phyloP scores from a whole-genome alignment of 2,113 vertebrate genomes.

The Otus sunia region DNA sequence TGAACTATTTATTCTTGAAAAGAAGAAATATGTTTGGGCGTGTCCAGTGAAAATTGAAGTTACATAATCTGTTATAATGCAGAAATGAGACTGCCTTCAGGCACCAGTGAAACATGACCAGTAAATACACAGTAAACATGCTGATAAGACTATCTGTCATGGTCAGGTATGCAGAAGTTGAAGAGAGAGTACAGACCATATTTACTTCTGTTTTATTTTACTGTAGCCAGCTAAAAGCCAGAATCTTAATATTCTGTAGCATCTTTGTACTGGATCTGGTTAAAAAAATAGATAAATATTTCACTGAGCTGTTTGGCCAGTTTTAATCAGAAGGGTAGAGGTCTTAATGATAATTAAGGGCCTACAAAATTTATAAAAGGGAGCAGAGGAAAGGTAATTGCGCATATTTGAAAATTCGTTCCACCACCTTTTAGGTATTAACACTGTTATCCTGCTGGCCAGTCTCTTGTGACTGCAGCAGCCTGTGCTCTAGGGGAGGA shows the following conservation, averaged over 20 bases:
- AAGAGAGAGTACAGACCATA: not conserved
- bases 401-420: not conserved
- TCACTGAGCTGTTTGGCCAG: not conserved
- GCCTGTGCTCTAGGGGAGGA: not conserved
- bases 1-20: not conserved
- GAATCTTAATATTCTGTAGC: not conserved
- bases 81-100: not conserved
- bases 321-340: not conserved
- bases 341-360: not conserved
- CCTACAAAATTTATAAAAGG: not conserved
- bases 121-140: not conserved
- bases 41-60: conserved; percentile 12
- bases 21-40: not conserved
- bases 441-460: not conserved
- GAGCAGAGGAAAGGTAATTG: not conserved
- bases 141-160: not conserved
- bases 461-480: not conserved
- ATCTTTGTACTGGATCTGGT: not conserved
- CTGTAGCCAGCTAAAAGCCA: not conserved
- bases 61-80: not conserved
- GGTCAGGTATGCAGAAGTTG: not conserved
- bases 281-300: not conserved
- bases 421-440: not conserved
- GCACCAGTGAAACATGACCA: not conserved
- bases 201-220: not conserved